Base-by-base conservation (phyloP, 2,797 vertebrate genomes). In the Clarias fuscus region DNA sequence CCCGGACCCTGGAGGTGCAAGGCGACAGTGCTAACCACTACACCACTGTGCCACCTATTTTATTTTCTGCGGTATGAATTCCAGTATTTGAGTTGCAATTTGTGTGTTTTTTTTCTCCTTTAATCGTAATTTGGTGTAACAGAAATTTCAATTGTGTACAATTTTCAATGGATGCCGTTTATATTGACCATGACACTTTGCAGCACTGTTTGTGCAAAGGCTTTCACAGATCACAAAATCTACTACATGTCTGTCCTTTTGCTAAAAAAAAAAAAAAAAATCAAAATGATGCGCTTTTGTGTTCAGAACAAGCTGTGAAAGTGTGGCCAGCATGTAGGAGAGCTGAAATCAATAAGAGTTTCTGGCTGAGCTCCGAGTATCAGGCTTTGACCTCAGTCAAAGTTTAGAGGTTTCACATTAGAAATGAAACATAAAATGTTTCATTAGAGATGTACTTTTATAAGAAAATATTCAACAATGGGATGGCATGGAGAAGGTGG, bases 121-220 rank as follows among this genome's bases (percentile, higher is more conserved):
- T 18, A 20, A 20, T 15, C 20, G 4, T 18, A 37, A 30, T 59
- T 33, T 11, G 30, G 56, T 17, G 61, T 56, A 53, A 68, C 56
- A n/a, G 7, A 85, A 27, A 85, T 24, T n/a, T 11, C 76, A 18
- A 59, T 80, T 67, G 20, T n/a, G 18, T 67, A 17, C 33, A 8
- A 59, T 56, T 59, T 73, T 59, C 14, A 53, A 56, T 83, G 48
- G 56, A 61, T 70, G 56, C 13, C 15, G 33, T 73, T 72, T 84
- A 1, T 72, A 73, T 62, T 68, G 81, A 83, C 87, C 83, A n/a
- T 85, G 81, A 82, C 84, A 87, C 67, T 62, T 56, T 80, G 40
- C 71, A 73, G 62, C 33, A 72, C 56, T 59, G 71, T 43, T 72
- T 53, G 33, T 61, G 82, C 79, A 71, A 48, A 68, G 40, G 61